Evolutionary conservation across 2,113 vertebrate species (phyloP).

Genomic region (Balaeniceps rex): DNA sequence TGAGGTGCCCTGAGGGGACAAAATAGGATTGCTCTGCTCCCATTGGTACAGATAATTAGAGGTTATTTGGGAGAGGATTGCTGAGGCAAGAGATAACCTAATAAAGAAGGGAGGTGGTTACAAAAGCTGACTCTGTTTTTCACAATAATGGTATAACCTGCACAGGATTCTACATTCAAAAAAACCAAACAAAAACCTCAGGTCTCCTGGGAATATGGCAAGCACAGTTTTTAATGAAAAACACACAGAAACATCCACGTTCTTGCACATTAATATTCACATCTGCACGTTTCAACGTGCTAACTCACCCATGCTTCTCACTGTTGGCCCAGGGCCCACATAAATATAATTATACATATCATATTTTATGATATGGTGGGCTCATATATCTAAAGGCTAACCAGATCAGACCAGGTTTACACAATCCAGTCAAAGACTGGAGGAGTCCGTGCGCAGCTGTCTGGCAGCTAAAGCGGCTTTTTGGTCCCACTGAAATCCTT

Average conservation of each 20-base stretch:
- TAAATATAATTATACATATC: background rate
- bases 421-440: background rate
- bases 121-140: background rate
- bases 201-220: background rate
- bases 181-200: background rate
- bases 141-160: background rate
- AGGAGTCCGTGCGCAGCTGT: background rate
- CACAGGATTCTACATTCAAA: background rate
- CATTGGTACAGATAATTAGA: slow-evolving; percentile 8
- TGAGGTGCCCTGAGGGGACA: slow-evolving; percentile 34
- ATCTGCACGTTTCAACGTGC: background rate
- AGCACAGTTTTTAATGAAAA: background rate
- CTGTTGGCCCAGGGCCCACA: background rate
- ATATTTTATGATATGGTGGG: background rate
- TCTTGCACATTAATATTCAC: background rate
- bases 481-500: background rate
- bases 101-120: background rate
- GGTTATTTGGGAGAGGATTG: background rate
- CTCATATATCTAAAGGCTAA: background rate
- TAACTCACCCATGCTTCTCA: background rate
- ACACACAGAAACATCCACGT: background rate
- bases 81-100: background rate
- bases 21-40: slow-evolving; percentile 1
- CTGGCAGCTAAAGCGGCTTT: background rate
- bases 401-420: background rate